Evolutionary conservation across 2,113 vertebrate species (phyloP), one percentile per base, ranked within the genome.

Genomic region (Geococcyx californianus): DNA sequence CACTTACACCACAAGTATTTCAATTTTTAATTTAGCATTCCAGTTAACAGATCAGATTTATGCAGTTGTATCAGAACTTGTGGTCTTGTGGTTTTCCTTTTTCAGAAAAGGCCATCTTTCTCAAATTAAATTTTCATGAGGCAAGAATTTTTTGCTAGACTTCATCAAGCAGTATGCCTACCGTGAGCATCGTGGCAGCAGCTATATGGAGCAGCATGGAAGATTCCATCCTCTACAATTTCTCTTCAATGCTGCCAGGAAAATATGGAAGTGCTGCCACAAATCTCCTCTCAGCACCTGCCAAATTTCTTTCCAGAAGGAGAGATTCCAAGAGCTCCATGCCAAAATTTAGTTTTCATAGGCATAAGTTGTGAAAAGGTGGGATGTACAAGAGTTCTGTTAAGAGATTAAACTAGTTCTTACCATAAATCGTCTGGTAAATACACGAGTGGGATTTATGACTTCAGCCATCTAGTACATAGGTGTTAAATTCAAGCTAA

Each of bases 221-320:
- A 95, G 94, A 93, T 97, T 97, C 94, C 95, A 89, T 89, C 58
- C 62, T 69, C 60, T 89, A 60, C 75, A 92, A 54, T 84, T 94
- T 72, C 76, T 95, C 69, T 81, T 89, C 62, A 93, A 49, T 49
- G 60, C 8, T 0, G 73, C 94, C 95, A 97, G 95, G 96, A 94
- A 97, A 96, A 95, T 87, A 84, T 36, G 72, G 92, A 94, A 95
- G 55, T 63, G 42, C 33, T 86, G 87, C 87, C 90, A 96, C 79
- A 95, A 88, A 31, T 33, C 87, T 84, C 55, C 56, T 77, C 87
- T 94, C 34, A 67, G 15, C 31, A 64, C 70, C 40, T 84, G 92
- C 94, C 96, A 95, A 96, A 88, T 75, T 87, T 60, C 85, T 90
- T 79, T 92, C 86, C 95, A 95, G 89, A 58, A 87, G 51, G 72